Base-by-base conservation (phyloP, 2,888 invertebrate genomes). In the Aplocera efformata region DNA sequence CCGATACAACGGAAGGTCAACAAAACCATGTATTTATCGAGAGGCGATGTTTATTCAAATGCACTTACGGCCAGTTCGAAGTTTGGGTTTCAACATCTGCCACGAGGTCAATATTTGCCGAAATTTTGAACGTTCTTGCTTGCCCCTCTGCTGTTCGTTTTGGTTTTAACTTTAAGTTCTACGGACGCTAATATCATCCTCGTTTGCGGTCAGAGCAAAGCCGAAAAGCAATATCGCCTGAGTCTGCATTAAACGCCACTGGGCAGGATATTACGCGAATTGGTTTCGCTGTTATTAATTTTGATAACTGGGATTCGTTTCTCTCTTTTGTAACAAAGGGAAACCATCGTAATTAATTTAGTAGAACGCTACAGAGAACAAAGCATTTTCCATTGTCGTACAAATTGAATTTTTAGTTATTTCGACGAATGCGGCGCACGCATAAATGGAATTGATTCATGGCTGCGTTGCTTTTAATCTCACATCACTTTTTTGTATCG, bases 251-350 rank as follows among this genome's bases (percentile, higher is more conserved):
- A 34, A 21, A 10, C 21, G n/a, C 22, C 22, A 7, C 37, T 13
- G 33, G 25, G 37, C 75, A 77, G 83, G 82, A 85, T 84, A 81
- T 84, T 82, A 84, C 82, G 79, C 80, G 79, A 85, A 85, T 84
- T 83, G 83, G 67, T 83, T 82, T 77, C 75, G 82, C 76, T 71
- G 84, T 83, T 83, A 84, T 85, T 85, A 84, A 83, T 84, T 83
- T 81, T 82, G 83, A 82, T 84, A 85, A 83, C 84, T 83, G 85
- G 82, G 83, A 84, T 86, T 81, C 81, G 84, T 83, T 83, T 85
- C 84, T 83, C 84, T 83, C 81, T 84, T 85, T 82, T 82, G 82
- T 83, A 84, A 85, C 84, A 85, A 85, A 85, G 82, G 82, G 81
- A 84, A 85, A 76, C 79, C 79, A 79, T 81, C 67, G 80, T 80